These are phyloP conservation scores for Hemicordylus capensis DNA, from an alignment of 2,113 vertebrate genomes.

Conservation along the genomic window DNA sequence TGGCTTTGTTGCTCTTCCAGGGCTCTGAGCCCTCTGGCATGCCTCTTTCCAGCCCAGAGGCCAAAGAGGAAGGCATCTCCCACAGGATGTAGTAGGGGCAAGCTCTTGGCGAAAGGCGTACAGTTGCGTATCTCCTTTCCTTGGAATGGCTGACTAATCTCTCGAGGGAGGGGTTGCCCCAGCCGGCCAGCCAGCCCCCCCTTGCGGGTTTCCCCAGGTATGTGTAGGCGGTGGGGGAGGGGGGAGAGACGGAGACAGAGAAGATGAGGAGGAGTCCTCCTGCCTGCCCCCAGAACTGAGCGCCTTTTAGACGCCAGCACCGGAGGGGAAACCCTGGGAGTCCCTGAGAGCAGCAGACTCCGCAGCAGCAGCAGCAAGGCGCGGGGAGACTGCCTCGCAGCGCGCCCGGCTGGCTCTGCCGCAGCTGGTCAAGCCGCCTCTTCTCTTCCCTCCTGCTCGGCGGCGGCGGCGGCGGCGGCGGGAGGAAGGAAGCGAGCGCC, in stretches of 20 bases:
- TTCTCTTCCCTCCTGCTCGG: neutral
- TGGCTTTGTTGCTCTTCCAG: neutral
- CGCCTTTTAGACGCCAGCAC: slow-evolving; percentile 61
- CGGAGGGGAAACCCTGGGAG: too few relatives aligned
- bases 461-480: too few relatives aligned
- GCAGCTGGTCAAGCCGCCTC: slow-evolving; percentile 11
- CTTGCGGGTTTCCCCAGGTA: neutral
- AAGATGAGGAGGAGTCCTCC: neutral
- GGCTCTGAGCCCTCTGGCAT: neutral
- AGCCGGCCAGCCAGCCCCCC: neutral
- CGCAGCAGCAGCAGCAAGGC: neutral
- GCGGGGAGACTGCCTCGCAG: slow-evolving; percentile 20
- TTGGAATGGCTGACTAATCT: slow-evolving; percentile 49
- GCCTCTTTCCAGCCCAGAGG: too few relatives aligned
- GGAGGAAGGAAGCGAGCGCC: slow-evolving; percentile 15
- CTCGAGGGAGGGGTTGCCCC: slow-evolving; percentile 48
- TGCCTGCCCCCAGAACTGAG: slow-evolving; percentile 55
- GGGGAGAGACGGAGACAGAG: too few relatives aligned
- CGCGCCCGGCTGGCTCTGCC: slow-evolving; percentile 34
- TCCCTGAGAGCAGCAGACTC: too few relatives aligned
- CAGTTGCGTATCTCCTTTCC: slow-evolving; percentile 28
- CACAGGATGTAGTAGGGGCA: neutral
- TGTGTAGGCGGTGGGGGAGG: neutral
- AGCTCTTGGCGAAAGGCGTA: neutral
- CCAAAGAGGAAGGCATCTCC: neutral